Evolutionary conservation across 2,797 vertebrate species (phyloP), one percentile per base, ranked within the genome.

Genomic region (Pseudochromis fuscus): DNA sequence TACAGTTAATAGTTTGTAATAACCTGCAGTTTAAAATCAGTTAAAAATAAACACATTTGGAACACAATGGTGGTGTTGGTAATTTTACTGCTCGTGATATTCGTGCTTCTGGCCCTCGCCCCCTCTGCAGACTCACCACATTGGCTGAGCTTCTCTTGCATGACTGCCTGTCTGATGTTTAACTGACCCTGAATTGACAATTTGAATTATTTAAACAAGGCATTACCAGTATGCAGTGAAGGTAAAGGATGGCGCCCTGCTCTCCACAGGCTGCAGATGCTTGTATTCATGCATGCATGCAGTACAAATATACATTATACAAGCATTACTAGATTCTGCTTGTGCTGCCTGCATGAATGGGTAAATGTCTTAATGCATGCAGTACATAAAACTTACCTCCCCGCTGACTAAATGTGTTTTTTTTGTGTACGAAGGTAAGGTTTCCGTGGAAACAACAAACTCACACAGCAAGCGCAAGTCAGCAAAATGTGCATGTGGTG

Each of bases 201-300:
- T 24, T 7, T 89, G 61, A 91, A 85, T 87, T 71, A 91, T 89
- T 88, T 2, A 88, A 51, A 70, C 15, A 27, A 55, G 50, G 52
- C 46, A 30, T 57, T 11, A 16, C 11, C 18, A 21, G 40, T 8
- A 13, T 38, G 44, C 59, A 45, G 55, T 50, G 5, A 59, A 62
- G 24, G 51, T 64, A 66, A 48, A 55, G 62, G 42, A 52, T 58
- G 6, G 50, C 55, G 31, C 50, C n/a, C 42, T 21, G 16, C 65
- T 44, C 37, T 27, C 15, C 40, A 30, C 7, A 7, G 24, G 21
- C 10, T 63, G 48, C 62, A n/a, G 59, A 42, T 18, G 60, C 31
- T 15, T 56, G 12, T 31, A 19, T 46, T 51, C 63, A 73, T 50
- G 56, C 71, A 57, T 75, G 37, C 61, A 53, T 75, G 37, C 2